Conservation (phyloP, 2,888 invertebrate genomes). For the Silvanus unidentatus region DNA sequence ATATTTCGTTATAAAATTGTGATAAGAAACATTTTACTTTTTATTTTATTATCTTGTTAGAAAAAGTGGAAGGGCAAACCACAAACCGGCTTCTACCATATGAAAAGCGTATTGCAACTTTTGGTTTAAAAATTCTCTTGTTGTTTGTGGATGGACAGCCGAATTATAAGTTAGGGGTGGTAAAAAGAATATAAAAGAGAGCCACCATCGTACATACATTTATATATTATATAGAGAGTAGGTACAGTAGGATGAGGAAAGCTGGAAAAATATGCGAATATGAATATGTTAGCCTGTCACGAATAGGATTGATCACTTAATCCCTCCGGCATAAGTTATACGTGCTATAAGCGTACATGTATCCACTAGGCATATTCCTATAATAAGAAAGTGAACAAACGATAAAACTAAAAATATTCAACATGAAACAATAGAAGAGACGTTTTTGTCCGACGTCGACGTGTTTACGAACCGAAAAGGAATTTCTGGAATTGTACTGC, state of each 20-base stretch:
- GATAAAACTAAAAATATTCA: constrained; percentile 24
- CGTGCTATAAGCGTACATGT: constrained; percentile 14
- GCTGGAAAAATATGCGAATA: constrained; percentile 39
- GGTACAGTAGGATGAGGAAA: constrained; percentile 24
- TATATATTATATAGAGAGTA: constrained; percentile 10
- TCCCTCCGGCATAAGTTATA: constrained; percentile 25
- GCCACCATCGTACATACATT: constrained; percentile 3
- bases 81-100: too few relatives aligned
- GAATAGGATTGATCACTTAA: constrained; percentile 35
- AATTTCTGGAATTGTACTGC: neutral
- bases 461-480: too few relatives aligned
- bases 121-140: too few relatives aligned
- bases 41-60: too few relatives aligned
- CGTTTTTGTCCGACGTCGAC: neutral
- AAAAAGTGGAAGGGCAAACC: too few relatives aligned
- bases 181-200: too few relatives aligned
- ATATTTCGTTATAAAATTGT: neutral
- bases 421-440: constrained; percentile 9
- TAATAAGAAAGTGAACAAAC: constrained; percentile 20
- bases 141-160: too few relatives aligned
- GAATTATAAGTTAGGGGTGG: too few relatives aligned
- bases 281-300: constrained; percentile 39
- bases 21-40: too few relatives aligned
- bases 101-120: too few relatives aligned
- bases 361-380: too few relatives aligned